Evolutionary conservation across 2,113 vertebrate species (phyloP).

Genomic region (Taxidea taxus): DNA sequence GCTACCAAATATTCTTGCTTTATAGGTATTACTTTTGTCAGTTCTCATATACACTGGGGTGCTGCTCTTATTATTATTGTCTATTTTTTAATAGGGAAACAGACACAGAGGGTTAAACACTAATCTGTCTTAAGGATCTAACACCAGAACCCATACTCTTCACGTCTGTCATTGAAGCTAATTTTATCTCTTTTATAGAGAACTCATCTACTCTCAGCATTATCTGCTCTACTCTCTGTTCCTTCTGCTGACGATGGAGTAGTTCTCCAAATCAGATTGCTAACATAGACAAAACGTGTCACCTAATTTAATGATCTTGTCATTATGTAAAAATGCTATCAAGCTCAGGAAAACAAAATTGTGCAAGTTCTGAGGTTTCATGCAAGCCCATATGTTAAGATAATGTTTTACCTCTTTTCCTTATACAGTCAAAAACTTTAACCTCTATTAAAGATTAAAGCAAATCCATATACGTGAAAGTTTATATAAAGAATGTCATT

Average conservation of each 20-base stretch:
- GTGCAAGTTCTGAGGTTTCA: background rate
- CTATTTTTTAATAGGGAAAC: background rate
- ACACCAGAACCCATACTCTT: background rate
- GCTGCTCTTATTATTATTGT: background rate
- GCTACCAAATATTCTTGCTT: background rate
- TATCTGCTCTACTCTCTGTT: background rate
- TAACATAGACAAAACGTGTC: background rate
- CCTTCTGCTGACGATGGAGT: background rate
- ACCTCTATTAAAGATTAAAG: background rate
- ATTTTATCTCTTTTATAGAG: background rate
- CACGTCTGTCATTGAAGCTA: background rate
- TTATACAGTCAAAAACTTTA: background rate
- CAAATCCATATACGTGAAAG: background rate
- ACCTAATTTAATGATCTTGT: background rate
- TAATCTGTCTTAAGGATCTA: background rate
- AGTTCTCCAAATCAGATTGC: background rate
- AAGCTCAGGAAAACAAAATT: background rate
- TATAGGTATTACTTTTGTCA: background rate
- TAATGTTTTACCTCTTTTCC: background rate
- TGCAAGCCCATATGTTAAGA: background rate
- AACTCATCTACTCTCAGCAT: background rate
- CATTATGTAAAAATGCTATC: background rate
- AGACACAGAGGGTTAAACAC: background rate
- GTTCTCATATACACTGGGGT: background rate
- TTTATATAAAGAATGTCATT: background rate